A percentile compares a stretch with the other conserved stretches of the same genome.
These are phyloP conservation scores for Botia almorhae DNA, from an alignment of 2,797 vertebrate species.

Conservation along the genomic window DNA sequence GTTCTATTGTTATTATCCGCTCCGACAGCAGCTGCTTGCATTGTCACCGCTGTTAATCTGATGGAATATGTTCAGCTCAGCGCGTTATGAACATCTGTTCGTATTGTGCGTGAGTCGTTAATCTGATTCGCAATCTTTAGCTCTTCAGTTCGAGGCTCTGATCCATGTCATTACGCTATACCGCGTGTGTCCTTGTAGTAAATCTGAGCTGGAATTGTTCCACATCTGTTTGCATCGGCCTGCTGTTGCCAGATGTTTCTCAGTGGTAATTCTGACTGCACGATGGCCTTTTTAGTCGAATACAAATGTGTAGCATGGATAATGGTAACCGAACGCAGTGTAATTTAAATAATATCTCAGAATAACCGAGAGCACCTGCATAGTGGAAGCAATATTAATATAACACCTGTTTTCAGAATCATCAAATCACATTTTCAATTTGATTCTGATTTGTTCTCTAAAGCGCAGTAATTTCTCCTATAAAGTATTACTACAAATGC, in stretches of 20 bases:
- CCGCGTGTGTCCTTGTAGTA: conserved; percentile 40
- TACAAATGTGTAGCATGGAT: background rate
- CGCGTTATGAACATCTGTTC: conserved; percentile 76
- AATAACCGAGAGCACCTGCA: no score
- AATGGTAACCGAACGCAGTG: background rate
- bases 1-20: conserved; percentile 77
- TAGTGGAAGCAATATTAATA: no score
- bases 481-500: no score
- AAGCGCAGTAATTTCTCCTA: no score
- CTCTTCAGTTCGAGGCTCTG: conserved; percentile 75
- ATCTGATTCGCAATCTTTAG: conserved; percentile 80
- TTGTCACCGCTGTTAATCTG: conserved; percentile 74
- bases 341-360: background rate
- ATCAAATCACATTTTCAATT: background rate
- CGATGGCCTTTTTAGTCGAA: conserved; percentile 24
- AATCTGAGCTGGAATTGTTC: conserved; percentile 50
- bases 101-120: conserved; percentile 75
- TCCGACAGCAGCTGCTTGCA: conserved; percentile 75
- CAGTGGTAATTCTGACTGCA: conserved; percentile 53
- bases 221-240: conserved; percentile 50
- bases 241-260: conserved; percentile 66
- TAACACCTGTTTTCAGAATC: no score
- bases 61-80: conserved; percentile 74
- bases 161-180: conserved; percentile 75
- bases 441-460: no score